Base-by-base conservation (phyloP, 2,888 invertebrate species). In the Pycnomerus fuliginosus region DNA sequence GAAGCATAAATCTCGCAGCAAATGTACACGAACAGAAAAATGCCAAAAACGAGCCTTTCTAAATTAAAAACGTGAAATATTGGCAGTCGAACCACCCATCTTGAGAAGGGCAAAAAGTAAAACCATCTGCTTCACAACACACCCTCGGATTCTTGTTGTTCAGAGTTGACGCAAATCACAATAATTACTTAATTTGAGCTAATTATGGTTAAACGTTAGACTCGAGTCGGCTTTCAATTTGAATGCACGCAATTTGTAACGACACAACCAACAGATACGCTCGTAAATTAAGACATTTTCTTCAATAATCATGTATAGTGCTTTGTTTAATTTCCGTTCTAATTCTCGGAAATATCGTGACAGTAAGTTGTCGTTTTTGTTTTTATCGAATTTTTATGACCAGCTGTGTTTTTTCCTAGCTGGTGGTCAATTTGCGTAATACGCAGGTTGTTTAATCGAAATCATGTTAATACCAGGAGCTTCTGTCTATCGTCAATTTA, bases 21-120 rank as follows among this genome's bases (percentile, higher is more conserved):
- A 44, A 37, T 32, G 25, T 16, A 47, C 24, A 35, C 28, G 38
- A 34, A 31, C 28, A 15, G 23, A n/a, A 16, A 33, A 38, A 33
- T 33, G 33, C 17, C 17, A 20, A 8, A 42, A 48, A 44, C 13
- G 34, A 30, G 35, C 25, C 28, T 44, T 36, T 24, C 8, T 12
- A 46, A 46, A 46, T 42, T 46, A 42, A 42, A 42, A 38, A 39
- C 14, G 23, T 43, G 34, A 48, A 38, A 32, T 47, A 47, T 37
- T 29, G 47, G 20, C 40, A 28, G 20, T 16, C 43, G 38, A 39
- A 13, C 34, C 22, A 7, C 25, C 22, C 34, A 15, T 22, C 29
- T 32, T 11, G 11, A 10, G 3, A 3, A 5, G 14, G 25, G 23
- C 20, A 24, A 10, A 30, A 8, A 7, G 20, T 20, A 7, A 7